Evolutionary conservation across 2,113 vertebrate genomes (phyloP).

Genomic region (Neolamprologus longior): DNA sequence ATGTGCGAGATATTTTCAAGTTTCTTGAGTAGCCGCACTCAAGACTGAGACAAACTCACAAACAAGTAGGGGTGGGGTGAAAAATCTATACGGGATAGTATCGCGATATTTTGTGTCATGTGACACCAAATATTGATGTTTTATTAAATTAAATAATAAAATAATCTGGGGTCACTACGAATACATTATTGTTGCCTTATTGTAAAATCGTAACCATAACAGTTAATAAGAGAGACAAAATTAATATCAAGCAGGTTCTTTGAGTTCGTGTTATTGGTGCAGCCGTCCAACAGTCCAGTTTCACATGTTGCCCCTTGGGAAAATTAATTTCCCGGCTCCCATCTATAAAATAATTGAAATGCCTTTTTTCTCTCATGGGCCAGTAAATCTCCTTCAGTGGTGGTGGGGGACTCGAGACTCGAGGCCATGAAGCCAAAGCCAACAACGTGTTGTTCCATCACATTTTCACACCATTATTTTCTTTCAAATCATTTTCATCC

Average conservation of each 20-base stretch:
- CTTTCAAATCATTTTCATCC: not conserved
- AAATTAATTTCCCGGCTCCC: not conserved
- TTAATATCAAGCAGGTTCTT: not conserved
- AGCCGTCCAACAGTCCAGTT: not conserved
- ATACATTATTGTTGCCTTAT: not conserved
- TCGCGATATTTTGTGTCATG: rapidly evolving
- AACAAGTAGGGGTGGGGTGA: not conserved
- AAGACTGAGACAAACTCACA: not conserved
- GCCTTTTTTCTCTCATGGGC: not conserved
- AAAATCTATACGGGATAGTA: rapidly evolving
- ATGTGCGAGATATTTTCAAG: not conserved
- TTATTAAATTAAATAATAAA: not conserved
- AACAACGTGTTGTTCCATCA: not conserved
- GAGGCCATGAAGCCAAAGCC: rapidly evolving
- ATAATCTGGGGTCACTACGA: not conserved
- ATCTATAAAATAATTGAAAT: not conserved
- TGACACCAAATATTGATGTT: not conserved
- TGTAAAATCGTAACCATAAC: not conserved
- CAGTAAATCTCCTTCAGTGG: not conserved
- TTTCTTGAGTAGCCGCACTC: rapidly evolving
- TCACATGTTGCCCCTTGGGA: rapidly evolving
- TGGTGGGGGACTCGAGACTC: not conserved
- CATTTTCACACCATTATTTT: not conserved
- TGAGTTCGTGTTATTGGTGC: not conserved
- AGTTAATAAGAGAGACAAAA: not conserved